phyloP scores from a whole-genome alignment of 2,797 vertebrate species.

The Cercopithecus petaurista region DNA sequence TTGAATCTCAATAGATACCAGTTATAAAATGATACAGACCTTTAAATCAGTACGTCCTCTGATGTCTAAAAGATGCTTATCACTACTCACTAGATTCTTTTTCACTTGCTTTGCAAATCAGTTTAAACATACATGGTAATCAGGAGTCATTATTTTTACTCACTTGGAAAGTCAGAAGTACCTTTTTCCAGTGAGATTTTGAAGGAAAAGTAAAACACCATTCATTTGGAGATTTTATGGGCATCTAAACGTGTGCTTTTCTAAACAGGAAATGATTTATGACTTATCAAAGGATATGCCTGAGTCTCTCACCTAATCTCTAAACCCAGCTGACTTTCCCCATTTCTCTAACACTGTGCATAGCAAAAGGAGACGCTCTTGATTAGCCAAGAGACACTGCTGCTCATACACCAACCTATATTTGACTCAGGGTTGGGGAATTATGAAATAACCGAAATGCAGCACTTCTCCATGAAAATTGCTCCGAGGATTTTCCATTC shows the following conservation, averaged over 20 bases:
- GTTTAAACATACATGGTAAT: conserved; percentile 58
- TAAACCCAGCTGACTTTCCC: conserved; percentile 55
- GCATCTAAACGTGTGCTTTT: conserved; percentile 33
- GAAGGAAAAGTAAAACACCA: conserved; percentile 32
- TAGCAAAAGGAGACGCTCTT: conserved; percentile 50
- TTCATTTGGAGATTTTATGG: conserved; percentile 51
- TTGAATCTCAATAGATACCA: neutral
- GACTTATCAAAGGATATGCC: conserved; percentile 36
- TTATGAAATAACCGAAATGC: conserved; percentile 34
- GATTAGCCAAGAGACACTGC: conserved; percentile 50
- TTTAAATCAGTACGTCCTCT: neutral
- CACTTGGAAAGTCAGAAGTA: conserved; percentile 32
- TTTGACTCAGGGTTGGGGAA: conserved; percentile 36
- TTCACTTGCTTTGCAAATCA: conserved; percentile 19
- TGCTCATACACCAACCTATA: neutral
- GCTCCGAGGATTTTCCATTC: conserved; percentile 41
- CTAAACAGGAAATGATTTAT: conserved; percentile 67
- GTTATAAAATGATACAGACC: neutral
- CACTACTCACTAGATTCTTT: neutral
- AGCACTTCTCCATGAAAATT: conserved; percentile 16
- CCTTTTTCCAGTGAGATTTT: neutral
- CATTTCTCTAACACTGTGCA: conserved; percentile 27
- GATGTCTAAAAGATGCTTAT: conserved; percentile 25
- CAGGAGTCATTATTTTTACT: conserved; percentile 56
- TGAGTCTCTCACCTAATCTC: conserved; percentile 55